Base-by-base conservation (phyloP, 2,888 invertebrate species). In the Caradrina kadenii region DNA sequence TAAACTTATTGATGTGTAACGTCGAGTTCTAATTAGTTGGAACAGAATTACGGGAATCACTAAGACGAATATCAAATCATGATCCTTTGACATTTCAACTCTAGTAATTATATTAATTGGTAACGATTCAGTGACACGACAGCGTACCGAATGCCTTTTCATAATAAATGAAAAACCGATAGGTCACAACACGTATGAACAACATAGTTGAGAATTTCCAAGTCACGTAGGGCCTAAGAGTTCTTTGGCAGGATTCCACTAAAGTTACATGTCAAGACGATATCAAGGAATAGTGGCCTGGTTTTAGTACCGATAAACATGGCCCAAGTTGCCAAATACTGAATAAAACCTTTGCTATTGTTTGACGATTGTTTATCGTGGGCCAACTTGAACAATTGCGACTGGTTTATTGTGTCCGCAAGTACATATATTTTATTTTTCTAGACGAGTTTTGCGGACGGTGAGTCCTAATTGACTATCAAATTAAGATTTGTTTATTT, bases 281-380 rank as follows among this genome's bases (percentile, higher is more conserved):
- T 76, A 86, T 84, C 65, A 85, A 74, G 55, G 60, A 56, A 73
- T 58, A 63, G 50, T 63, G 54, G 62, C 61, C 71, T 39, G 56
- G 74, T 69, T 81, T 84, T 80, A 78, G 56, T 74, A 63, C 54
- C 80, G 65, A 83, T 84, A 86, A 84, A 85, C 66, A 81, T 76
- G 73, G 64, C 21, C 31, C 26, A 56, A 26, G 49, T 69, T 71
- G 67, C 65, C 72, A 83, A 79, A 75, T 73, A 68, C 59, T 69
- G 67, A 70, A 76, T 79, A 79, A 79, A 82, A 76, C 61, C 62
- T 61, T 42, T 39, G 45, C 45, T 71, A 82, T 63, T 64, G 53
- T 48, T 69, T 59, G 58, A 68, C 49, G 54, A 75, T 80, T 78
- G 70, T 75, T 71, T 69, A 55, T 71, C 62, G 78, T 45, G 11